Conservation (phyloP, 2,888 invertebrate species). For the Diachrysia chrysitis region DNA sequence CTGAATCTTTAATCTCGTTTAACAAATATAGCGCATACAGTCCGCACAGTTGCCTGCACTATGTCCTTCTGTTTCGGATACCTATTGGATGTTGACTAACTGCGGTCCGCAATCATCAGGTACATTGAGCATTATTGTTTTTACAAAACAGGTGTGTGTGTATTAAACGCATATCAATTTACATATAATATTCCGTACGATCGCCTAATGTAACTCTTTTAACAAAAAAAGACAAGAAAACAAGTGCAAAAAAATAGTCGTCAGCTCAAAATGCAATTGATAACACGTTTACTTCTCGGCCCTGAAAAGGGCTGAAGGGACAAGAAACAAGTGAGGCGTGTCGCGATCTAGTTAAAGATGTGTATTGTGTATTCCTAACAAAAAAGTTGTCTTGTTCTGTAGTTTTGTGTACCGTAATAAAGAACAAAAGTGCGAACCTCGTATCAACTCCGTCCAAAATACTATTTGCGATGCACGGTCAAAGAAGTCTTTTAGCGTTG, state of each 20-base stretch:
- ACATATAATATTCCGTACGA: neutral
- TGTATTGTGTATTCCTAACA: slow-evolving; percentile 51
- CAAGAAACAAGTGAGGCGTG: slow-evolving; percentile 52
- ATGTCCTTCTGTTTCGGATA: neutral
- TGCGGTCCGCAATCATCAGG: neutral
- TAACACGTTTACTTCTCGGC: slow-evolving; percentile 16
- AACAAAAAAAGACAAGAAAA: neutral
- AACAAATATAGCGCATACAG: neutral
- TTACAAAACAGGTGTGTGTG: neutral
- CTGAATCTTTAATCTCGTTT: slow-evolving; percentile 1
- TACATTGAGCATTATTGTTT: neutral
- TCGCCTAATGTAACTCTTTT: neutral
- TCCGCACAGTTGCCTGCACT: neutral
- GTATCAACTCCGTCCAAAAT: slow-evolving; percentile 93
- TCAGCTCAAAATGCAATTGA: slow-evolving; percentile 6
- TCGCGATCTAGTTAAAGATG: slow-evolving; percentile 55
- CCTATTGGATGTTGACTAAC: neutral
- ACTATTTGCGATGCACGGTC: slow-evolving; percentile 92
- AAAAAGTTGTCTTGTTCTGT: slow-evolving; percentile 40
- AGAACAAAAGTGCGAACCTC: slow-evolving; percentile 86
- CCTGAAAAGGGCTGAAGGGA: slow-evolving; percentile 46
- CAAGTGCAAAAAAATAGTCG: neutral
- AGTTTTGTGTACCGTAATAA: slow-evolving; percentile 52
- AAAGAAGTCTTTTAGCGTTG: slow-evolving; percentile 91
- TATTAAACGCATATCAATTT: neutral